Evolutionary conservation across 2,113 vertebrate species (phyloP).

Genomic region (Climacteris rufus): DNA sequence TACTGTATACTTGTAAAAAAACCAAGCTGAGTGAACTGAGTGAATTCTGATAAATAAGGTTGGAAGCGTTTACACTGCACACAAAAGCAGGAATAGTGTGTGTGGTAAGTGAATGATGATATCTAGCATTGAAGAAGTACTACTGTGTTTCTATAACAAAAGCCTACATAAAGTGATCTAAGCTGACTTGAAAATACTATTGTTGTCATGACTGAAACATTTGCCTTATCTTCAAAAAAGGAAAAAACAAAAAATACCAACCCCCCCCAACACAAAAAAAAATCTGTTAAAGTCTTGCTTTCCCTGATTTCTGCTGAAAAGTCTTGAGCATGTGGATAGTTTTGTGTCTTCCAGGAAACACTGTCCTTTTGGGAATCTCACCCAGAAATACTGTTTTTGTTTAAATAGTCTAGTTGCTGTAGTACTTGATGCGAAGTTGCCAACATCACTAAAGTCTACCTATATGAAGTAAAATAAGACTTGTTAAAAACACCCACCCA

Average conservation of each 20-base stretch:
- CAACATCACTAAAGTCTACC: neutral
- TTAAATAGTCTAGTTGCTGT: neutral
- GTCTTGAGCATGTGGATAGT: neutral
- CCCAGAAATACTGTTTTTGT: neutral
- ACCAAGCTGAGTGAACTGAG: neutral
- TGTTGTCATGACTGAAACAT: neutral
- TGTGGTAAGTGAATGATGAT: neutral
- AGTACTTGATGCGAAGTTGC: neutral
- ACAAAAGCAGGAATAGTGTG: neutral
- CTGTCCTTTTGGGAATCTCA: neutral
- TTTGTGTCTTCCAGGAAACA: neutral
- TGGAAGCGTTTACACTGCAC: neutral
- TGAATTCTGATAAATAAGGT: neutral
- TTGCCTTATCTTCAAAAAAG: neutral
- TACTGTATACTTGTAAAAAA: neutral
- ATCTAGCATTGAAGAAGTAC: neutral
- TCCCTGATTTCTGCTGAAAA: neutral
- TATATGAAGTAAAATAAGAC: neutral
- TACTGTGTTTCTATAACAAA: neutral
- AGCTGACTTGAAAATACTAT: neutral
- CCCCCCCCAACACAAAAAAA: rapidly evolving
- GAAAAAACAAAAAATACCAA: neutral
- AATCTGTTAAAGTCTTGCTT: neutral
- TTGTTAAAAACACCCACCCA: neutral
- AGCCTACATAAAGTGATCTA: neutral